phyloP scores from a whole-genome alignment of 35 echinoderm and acorn worm species.

The Ophiothrix spiculata region DNA sequence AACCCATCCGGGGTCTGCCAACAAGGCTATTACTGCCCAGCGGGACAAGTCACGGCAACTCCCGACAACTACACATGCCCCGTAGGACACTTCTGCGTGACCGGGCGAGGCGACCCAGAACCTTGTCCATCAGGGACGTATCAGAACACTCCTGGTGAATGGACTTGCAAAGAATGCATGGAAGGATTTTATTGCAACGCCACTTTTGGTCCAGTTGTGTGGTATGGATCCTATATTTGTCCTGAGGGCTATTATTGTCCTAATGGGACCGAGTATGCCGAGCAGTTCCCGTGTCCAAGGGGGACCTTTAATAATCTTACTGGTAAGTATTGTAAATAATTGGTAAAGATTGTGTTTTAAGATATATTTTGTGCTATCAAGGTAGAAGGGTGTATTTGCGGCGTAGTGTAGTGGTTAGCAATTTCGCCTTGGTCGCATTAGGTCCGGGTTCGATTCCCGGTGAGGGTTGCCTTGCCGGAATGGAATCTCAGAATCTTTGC shows the following conservation, averaged over 20 bases:
- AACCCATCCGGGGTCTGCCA: constrained; percentile 60
- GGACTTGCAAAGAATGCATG: constrained; percentile 77
- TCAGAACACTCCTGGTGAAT: constrained; percentile 78
- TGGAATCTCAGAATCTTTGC: no score
- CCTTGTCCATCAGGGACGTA: constrained; percentile 90
- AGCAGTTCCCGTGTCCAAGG: constrained; percentile 66
- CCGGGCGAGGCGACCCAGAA: constrained; percentile 66
- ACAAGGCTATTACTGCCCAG: constrained; percentile 86
- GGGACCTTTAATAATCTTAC: constrained; percentile 95
- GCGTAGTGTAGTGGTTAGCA: no score
- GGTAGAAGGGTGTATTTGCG: neutral
- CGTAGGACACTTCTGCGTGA: constrained; percentile 77
- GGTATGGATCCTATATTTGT: constrained; percentile 75
- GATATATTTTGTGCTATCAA: neutral
- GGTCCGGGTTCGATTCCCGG: no score
- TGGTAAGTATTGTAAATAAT: constrained; percentile 21
- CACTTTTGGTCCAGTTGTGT: constrained; percentile 87
- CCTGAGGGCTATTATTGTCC: constrained; percentile 92
- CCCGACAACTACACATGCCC: constrained; percentile 72
- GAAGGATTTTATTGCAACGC: constrained; percentile 91
- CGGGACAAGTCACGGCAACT: constrained; percentile 69
- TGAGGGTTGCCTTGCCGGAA: no score
- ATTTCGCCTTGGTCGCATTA: no score
- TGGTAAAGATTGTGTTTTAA: neutral
- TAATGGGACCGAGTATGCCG: constrained; percentile 77